Evolutionary conservation across 2,888 invertebrate genomes (phyloP), one percentile per base, ranked within the genome.

Genomic region (Euzetes globulus): DNA sequence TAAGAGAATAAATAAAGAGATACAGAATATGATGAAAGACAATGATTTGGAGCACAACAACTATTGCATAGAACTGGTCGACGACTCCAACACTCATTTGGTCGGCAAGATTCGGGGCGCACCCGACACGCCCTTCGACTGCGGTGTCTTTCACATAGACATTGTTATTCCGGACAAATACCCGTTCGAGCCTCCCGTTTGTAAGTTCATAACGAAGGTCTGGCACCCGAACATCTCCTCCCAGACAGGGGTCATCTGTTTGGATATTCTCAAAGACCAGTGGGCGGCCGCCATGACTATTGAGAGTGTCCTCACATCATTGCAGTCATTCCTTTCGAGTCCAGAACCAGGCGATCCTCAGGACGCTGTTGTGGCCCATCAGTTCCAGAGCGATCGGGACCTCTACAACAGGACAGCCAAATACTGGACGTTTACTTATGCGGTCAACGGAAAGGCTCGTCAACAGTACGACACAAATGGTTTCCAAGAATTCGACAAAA

Each of bases 181-280:
- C 80, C 86, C 86, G 45, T 86, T 86, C 80, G 83, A 84, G 77
- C 86, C 86, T 19, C 86, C 86, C 80, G 29, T 27, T 84, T 84
- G 85, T 17, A 82, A 82, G 80, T 86, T 86, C 81, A 74, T 81
- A 7, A 86, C 86, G 25, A 83, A 82, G 76, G 83, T 86, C 68
- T 86, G 86, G 86, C 86, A 86, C 81, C 86, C 86, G 68, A 86
- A 86, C 77, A 83, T 86, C 52, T 85, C 84, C 79, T 85, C 85
- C 33, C 84, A 83, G 22, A 86, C 86, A 22, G 86, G 86, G 27
- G 84, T 83, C 13, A 85, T 86, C 72, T 86, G 86, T 79, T 80
- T 86, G 76, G 86, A 86, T 79, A 85, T 86, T 77, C 80, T 86
- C 15, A 85, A 85, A 80, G 85, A 85, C 78, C 84, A 86, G 78